These are phyloP conservation scores for Tetragnatha versicolor DNA, from an alignment of 1,140 invertebrate genomes.

Conservation along the genomic window DNA sequence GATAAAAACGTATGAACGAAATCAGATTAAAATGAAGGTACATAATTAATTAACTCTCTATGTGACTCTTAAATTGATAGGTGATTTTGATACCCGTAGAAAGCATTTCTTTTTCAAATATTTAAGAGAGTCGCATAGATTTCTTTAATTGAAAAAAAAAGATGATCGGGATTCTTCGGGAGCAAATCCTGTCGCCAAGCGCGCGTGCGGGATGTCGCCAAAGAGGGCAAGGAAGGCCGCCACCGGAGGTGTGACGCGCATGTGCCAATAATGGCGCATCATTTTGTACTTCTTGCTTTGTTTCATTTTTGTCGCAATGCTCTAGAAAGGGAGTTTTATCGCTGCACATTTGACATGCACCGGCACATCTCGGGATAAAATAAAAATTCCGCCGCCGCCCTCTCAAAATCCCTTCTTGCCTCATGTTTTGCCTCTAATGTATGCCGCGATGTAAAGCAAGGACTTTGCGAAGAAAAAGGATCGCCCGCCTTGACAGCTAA, in stretches of 20 bases:
- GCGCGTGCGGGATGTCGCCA: background rate
- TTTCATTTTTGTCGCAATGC: conserved; percentile 56
- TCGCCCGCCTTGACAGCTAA: conserved; percentile 51
- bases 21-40: too few species aligned
- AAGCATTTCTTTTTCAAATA: too few species aligned
- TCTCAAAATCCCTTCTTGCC: conserved; percentile 48
- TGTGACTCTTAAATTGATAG: too few species aligned
- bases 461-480: conserved; percentile 48
- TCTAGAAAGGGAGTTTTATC: conserved; percentile 52
- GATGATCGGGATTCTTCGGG: background rate
- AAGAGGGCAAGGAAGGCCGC: conserved; percentile 14
- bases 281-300: conserved; percentile 55
- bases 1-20: too few species aligned
- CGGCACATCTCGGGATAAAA: conserved; percentile 49
- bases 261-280: conserved; percentile 57
- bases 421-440: conserved; percentile 53
- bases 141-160: too few species aligned
- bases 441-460: conserved; percentile 54
- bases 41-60: too few species aligned
- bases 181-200: conserved; percentile 1
- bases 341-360: conserved; percentile 54
- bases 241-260: conserved; percentile 46
- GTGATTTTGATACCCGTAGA: too few species aligned
- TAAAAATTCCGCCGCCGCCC: conserved; percentile 44
- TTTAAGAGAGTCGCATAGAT: too few species aligned